phyloP scores from a whole-genome alignment of 2,113 vertebrate genomes.

The Rhipidura dahli region DNA sequence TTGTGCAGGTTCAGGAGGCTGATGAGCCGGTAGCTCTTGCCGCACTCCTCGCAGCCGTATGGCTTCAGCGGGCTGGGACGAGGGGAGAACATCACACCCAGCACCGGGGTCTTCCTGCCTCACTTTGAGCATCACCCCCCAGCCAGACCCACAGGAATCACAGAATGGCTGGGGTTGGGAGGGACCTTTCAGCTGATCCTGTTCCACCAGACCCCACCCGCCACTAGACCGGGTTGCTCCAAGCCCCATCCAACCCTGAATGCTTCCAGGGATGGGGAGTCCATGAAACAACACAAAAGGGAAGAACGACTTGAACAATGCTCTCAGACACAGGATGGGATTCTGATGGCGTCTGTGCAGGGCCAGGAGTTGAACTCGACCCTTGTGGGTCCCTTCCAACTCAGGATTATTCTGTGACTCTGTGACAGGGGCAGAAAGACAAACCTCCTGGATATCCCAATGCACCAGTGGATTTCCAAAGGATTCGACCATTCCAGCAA shows the following conservation, averaged over 20 bases:
- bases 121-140: accelerated
- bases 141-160: background rate
- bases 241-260: background rate
- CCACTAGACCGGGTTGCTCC: background rate
- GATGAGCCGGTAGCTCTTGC: constrained; percentile 97
- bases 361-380: accelerated
- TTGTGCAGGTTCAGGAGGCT: constrained; percentile 96
- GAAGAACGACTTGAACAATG: background rate
- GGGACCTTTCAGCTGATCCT: background rate
- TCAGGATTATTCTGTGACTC: background rate
- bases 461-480: accelerated
- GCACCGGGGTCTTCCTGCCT: accelerated
- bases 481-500: background rate
- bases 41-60: constrained; percentile 89
- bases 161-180: accelerated
- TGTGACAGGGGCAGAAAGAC: background rate
- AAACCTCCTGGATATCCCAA: accelerated
- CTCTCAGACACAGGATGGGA: background rate
- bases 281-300: background rate
- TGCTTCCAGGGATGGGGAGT: background rate
- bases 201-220: background rate
- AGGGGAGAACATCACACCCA: background rate
- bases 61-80: constrained; percentile 86
- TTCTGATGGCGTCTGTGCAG: background rate
- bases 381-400: background rate